Evolutionary conservation across 2,113 vertebrate species (phyloP), one percentile per base, ranked within the genome.

Genomic region (Sclerurus mexicanus): DNA sequence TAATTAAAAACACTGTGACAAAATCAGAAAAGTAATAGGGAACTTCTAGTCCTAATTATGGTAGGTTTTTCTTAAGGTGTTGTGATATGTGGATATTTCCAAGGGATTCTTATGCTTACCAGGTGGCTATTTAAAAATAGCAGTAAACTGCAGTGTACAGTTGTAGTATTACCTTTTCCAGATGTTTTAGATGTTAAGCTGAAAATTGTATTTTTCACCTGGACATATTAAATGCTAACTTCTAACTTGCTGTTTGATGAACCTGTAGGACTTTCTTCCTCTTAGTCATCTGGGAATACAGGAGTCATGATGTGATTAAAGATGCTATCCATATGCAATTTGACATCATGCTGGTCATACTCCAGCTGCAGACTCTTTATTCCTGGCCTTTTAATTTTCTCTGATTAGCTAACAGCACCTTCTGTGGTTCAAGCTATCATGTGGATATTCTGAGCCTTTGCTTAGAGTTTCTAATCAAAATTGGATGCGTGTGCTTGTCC

Each of bases 301-400:
- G 67, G 63, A 91, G 80, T 82, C 81, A 40, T 44, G 33, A 50
- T 87, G 66, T 83, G 78, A 42, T 88, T 95, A 90, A 91, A 91
- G 89, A 91, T 90, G 90, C 58, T 94, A 47, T 95, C 94, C 94
- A 90, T 93, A 80, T 93, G 91, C 60, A 62, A 20, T 93, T 79
- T 93, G 93, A 95, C 93, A 91, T 96, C 63, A 63, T 76, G 50
- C 78, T 95, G 85, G 59, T 96, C 50, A 5, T 95, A 40, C 20
- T 94, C 71, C 94, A 83, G 87, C 89, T 94, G 93, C 50, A 76
- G 71, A 49, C 59, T 95, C 62, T 95, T 91, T 88, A 93, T 91
- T 93, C 55, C 42, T 77, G 87, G 90, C 67, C 91, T 95, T 95
- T 93, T 97, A 96, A 89, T 96, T 96, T 93, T 94, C 93, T 87